Evolutionary conservation across 2,888 invertebrate genomes (phyloP), one percentile per base, ranked within the genome.

Genomic region (Agrilus mali): DNA sequence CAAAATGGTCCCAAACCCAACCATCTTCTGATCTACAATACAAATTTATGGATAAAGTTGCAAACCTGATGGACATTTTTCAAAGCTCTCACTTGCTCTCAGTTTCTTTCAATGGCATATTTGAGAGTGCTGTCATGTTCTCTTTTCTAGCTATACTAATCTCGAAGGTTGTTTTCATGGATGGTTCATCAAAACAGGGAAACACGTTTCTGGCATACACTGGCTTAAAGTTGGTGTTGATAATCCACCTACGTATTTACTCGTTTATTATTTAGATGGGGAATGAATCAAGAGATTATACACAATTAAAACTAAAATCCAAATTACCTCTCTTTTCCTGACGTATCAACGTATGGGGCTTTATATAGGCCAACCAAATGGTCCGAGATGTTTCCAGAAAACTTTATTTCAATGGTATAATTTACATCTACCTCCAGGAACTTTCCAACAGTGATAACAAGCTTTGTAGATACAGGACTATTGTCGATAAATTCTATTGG

Each of bases 111-210:
- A 75, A 55, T n/a, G 80, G 83, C 78, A 80, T 82, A 55, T 86
- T 86, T 16, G 82, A 80, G 15, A 85, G 63, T 1, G 75, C 78
- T 22, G 73, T 74, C 64, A 80, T 69, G 54, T 77, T 77, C 35
- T 73, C 64, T 14, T 73, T 71, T 54, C 81, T 76, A 3, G 79
- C 77, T 16, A 86, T 74, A 41, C 80, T 81, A 55, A 87, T 75
- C 57, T 80, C 77, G 61, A 86, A 86, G 49, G 72, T 73, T 12
- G 86, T 82, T 66, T 86, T 86, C 58, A 82, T 77, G 10, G 75
- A 75, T 0, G 84, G 82, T 56, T 86, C 86, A 57, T 86, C 86
- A 59, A 86, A 83, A 58, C 84, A 85, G 1, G 84, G 85, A 60
- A 85, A 84, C 1, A 80, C 80, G 7, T 71, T 65, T 33, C 82